Evolutionary conservation across 2,797 vertebrate genomes (phyloP), one percentile per base, ranked within the genome.

Genomic region (Myotis pilosus): DNA sequence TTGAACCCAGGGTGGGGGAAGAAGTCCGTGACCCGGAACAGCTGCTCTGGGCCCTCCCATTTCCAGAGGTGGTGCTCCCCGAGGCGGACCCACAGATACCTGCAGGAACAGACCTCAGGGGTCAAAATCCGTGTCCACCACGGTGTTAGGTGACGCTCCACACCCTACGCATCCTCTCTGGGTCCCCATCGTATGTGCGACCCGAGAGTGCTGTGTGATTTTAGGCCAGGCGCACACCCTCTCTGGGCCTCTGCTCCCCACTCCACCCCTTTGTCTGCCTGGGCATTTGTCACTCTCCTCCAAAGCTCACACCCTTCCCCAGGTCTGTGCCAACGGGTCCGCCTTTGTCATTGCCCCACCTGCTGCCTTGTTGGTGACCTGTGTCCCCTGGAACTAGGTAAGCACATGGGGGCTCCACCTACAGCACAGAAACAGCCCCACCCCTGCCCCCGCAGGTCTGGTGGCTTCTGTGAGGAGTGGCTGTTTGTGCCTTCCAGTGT

Each of bases 1-100:
- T 98, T 98, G 97, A 98, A 98, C 2, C 98, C 97, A 2, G 97
- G 97, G 95, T 98, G 98, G 3, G 4, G 55, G 92, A 98, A 97
- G 60, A 97, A 97, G 0, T 96, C 93, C 0, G 96, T 96, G 64
- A 97, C 97, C 3, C 2, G 13, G 38, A 98, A 97, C 92, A 97
- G 96, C 96, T 98, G 98, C 97, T 98, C 98, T 0, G 98, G 97
- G 33, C 97, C 98, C 44, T 98, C 98, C 62, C 96, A 96, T 80
- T 49, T 2, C 76, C 95, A 91, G 87, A 69, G 95, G 66, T 98
- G 97, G n/a, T 98, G 98, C 44, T 98, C 98, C 11, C 98, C 98
- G 0, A 98, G 98, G n/a, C 97, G 97, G 2, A 97, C 98, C 92
- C 96, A 97, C 75, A 97, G 86, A 47, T 86, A 83, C 71, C 97